phyloP scores from a whole-genome alignment of 2,113 vertebrate genomes.

The Mirza zaza region DNA sequence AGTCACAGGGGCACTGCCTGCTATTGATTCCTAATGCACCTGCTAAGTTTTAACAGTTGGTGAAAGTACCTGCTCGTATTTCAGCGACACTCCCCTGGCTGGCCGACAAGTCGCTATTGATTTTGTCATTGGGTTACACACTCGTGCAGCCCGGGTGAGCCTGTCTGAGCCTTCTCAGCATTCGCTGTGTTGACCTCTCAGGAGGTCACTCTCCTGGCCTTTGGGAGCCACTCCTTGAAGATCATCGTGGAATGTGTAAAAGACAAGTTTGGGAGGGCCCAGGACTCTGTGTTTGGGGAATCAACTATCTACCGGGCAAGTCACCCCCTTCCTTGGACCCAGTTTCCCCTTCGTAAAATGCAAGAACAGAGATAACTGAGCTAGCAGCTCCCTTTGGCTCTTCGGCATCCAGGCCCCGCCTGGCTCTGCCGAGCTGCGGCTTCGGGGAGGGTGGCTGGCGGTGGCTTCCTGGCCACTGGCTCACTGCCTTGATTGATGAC shows the following conservation, averaged over 20 bases:
- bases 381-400: background rate
- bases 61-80: background rate
- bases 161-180: background rate
- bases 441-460: rapidly evolving
- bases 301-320: background rate
- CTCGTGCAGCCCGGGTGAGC: background rate
- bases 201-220: background rate
- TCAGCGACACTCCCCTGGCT: constrained; percentile 14
- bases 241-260: background rate
- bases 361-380: background rate
- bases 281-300: background rate
- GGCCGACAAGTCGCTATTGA: background rate
- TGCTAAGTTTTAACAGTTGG: background rate
- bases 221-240: background rate
- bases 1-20: background rate
- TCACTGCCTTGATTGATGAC: background rate
- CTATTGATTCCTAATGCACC: background rate
- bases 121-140: background rate
- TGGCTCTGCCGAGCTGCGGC: background rate
- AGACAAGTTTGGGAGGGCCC: background rate
- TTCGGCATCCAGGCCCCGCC: background rate
- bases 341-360: background rate
- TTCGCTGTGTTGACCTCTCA: background rate
- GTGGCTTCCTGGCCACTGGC: background rate
- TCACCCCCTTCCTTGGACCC: background rate